phyloP scores from a whole-genome alignment of 2,113 vertebrate genomes.

The Dinomys branickii region DNA sequence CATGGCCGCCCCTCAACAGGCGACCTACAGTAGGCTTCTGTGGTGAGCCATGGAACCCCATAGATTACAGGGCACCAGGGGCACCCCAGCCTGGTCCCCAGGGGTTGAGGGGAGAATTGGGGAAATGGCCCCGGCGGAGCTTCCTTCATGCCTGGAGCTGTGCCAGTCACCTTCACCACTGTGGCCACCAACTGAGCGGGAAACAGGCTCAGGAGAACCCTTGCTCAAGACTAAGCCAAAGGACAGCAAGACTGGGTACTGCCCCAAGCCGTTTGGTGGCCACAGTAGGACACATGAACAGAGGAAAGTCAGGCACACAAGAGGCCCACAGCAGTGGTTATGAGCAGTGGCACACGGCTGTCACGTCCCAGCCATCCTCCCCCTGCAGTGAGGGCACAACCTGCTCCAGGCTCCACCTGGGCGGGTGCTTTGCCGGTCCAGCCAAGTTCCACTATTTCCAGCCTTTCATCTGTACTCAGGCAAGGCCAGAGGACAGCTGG shows the following conservation, averaged over 20 bases:
- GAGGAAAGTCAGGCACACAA: not conserved
- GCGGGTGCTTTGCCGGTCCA: not conserved
- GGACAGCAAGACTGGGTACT: not conserved
- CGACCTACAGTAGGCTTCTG: not conserved
- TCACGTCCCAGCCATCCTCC: not conserved
- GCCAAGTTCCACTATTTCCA: not conserved
- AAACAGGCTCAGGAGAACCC: not conserved
- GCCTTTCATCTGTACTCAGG: not conserved
- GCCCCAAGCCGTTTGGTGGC: not conserved
- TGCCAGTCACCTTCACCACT: not conserved
- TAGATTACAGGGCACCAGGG: not conserved
- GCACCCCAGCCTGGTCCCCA: not conserved
- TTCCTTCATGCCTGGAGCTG: not conserved
- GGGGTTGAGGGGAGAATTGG: not conserved
- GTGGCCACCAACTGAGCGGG: not conserved
- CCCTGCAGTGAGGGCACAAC: not conserved
- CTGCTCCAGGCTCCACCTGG: not conserved
- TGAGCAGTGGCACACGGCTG: accelerated
- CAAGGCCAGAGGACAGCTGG: not conserved
- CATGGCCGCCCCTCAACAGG: not conserved
- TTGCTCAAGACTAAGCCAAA: not conserved
- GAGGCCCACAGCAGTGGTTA: not conserved
- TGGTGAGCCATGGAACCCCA: not conserved
- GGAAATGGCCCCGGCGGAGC: not conserved
- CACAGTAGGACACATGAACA: not conserved